A percentile compares a stretch with the other conserved stretches of the same genome.
phyloP scores from a whole-genome alignment of 2,797 vertebrate species.

The Poeciliopsis paucimaculata region DNA sequence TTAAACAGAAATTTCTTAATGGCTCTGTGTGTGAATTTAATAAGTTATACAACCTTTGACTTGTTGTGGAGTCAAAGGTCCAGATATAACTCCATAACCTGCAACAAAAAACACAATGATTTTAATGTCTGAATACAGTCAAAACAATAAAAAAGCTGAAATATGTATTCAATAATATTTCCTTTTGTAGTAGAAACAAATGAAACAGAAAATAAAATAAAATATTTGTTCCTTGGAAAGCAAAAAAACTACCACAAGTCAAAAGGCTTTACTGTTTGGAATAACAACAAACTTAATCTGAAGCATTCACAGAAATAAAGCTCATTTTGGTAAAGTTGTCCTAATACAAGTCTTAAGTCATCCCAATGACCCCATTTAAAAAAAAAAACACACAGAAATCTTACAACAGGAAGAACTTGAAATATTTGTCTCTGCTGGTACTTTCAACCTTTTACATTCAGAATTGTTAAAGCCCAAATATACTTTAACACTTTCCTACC shows the following conservation, averaged over 20 bases:
- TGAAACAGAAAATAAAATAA: background rate
- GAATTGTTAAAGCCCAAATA: background rate
- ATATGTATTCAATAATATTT: background rate
- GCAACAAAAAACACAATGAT: background rate
- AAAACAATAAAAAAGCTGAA: background rate
- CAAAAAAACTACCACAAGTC: background rate
- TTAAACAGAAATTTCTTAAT: background rate
- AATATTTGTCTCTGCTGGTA: background rate
- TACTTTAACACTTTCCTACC: background rate
- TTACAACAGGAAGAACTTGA: background rate
- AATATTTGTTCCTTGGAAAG: background rate
- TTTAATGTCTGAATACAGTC: background rate
- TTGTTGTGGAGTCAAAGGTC: conserved; percentile 4
- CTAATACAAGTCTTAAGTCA: background rate
- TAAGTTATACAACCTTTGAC: conserved; percentile 42
- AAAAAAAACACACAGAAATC: background rate
- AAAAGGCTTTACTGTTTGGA: background rate
- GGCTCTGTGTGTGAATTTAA: background rate
- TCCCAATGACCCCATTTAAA: background rate
- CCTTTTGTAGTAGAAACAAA: background rate
- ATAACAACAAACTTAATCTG: background rate
- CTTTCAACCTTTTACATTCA: background rate
- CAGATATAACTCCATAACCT: conserved; percentile 16
- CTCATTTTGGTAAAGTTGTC: background rate
- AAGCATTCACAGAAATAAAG: background rate